Conservation (phyloP, 2,113 vertebrate genomes). For the Crocuta crocuta region DNA sequence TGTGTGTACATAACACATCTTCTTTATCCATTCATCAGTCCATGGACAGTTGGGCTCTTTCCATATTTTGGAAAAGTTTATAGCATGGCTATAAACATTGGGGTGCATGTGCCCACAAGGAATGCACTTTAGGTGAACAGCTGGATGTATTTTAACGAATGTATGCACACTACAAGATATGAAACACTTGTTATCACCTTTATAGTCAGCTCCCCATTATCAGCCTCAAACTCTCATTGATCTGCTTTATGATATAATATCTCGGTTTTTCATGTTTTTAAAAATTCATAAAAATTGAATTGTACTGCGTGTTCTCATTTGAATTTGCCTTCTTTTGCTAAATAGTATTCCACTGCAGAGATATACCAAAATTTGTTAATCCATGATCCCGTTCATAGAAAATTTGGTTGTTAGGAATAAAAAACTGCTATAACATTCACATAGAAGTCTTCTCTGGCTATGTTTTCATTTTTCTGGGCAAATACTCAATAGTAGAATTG, state of each 20-base stretch:
- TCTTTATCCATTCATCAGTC: too few relatives aligned
- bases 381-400: not conserved
- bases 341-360: constrained; percentile 2
- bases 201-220: not conserved
- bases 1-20: too few relatives aligned
- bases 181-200: not conserved
- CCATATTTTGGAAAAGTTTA: too few relatives aligned
- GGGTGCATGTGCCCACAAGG: not conserved
- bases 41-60: too few relatives aligned
- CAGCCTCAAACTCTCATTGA: not conserved
- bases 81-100: too few relatives aligned
- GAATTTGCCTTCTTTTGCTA: constrained; percentile 21
- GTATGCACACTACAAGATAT: not conserved
- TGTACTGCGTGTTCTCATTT: not conserved
- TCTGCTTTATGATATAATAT: not conserved
- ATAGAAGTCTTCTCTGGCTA: not conserved
- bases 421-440: not conserved
- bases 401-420: not conserved
- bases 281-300: constrained; percentile 20
- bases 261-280: not conserved
- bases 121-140: not conserved
- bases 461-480: constrained; percentile 3
- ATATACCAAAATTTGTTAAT: not conserved
- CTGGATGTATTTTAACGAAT: not conserved
- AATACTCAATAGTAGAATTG: not conserved